A percentile compares a stretch with the other conserved stretches of the same genome.
These are phyloP conservation scores for Falco rusticolus DNA, from an alignment of 2,797 vertebrate genomes.

Conservation along the genomic window DNA sequence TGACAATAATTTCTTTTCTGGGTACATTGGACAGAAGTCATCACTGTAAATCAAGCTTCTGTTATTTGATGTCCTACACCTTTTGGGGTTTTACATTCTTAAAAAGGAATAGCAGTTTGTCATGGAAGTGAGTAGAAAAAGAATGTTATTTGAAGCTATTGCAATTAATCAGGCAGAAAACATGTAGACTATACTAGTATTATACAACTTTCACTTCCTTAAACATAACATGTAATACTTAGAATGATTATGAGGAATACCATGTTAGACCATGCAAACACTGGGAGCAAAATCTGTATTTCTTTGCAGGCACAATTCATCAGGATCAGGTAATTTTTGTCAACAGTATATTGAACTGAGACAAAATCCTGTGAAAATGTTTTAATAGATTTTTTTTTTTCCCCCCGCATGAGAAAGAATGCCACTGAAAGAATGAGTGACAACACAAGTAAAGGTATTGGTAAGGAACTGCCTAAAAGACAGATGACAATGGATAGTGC, in stretches of 20 bases:
- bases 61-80: background rate
- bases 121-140: background rate
- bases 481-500: background rate
- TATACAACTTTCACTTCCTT: background rate
- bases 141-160: background rate
- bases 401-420: background rate
- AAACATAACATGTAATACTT: background rate
- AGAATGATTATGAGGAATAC: background rate
- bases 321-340: background rate
- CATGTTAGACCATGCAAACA: background rate
- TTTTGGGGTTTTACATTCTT: background rate
- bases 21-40: background rate
- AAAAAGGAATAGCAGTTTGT: background rate
- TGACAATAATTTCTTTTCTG: background rate
- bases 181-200: background rate
- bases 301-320: background rate
- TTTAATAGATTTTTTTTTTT: background rate
- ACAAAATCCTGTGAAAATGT: background rate
- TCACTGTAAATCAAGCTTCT: background rate
- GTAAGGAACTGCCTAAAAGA: background rate
- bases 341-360: background rate
- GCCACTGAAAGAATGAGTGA: background rate
- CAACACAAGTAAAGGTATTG: background rate
- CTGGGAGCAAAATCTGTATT: background rate
- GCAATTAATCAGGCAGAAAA: background rate